Evolutionary conservation across 2,113 vertebrate species (phyloP).

Genomic region (Carassius carassius): DNA sequence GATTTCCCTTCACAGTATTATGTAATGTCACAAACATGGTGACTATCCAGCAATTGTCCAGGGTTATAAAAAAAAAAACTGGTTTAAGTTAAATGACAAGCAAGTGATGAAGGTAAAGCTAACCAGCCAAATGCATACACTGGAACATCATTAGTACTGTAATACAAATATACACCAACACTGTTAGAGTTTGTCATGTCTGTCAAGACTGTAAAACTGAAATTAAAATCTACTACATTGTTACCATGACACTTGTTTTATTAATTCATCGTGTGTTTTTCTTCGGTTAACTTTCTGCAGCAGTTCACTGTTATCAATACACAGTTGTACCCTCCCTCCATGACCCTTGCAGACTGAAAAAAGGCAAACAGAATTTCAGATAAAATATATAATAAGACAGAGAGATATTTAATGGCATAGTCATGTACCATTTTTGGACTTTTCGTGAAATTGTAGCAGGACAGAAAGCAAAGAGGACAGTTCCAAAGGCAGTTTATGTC

Average conservation of each 20-base stretch:
- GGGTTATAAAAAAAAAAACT: not conserved
- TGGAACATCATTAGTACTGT: constrained; percentile 37
- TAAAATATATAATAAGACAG: not conserved
- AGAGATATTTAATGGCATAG: not conserved
- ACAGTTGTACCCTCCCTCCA: constrained; percentile 73
- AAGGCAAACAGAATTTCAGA: not conserved
- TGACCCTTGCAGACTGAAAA: constrained; percentile 76
- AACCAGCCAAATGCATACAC: constrained; percentile 9
- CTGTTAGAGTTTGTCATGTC: constrained; percentile 41
- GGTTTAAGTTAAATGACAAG: not conserved
- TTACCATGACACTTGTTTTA: not conserved
- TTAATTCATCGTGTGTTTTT: not conserved
- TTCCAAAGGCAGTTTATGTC: not conserved
- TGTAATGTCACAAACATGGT: not conserved
- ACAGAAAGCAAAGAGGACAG: not conserved
- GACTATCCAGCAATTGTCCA: not conserved
- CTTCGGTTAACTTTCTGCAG: not conserved
- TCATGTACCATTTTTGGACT: not conserved
- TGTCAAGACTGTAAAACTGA: constrained; percentile 48
- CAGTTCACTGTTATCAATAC: constrained; percentile 62
- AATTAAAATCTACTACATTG: constrained; percentile 41
- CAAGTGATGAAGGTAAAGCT: not conserved
- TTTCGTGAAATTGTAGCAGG: not conserved
- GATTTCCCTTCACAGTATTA: not conserved
- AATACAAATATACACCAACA: constrained; percentile 26